Conservation (phyloP, 2,797 vertebrate species). For the Mus minutoides region DNA sequence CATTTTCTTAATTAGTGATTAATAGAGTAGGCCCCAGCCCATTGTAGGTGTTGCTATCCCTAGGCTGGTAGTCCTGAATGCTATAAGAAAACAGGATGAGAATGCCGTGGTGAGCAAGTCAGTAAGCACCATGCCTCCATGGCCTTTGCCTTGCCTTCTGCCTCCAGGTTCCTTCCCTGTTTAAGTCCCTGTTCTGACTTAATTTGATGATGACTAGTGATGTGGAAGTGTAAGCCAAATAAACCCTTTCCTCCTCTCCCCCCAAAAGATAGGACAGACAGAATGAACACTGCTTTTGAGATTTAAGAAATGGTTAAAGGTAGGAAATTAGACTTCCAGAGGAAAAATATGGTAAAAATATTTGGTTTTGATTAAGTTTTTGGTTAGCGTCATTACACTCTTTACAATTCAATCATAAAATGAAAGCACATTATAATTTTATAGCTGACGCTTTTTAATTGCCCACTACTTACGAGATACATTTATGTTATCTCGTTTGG, state of each 20-base stretch:
- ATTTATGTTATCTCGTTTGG: conserved; percentile 1
- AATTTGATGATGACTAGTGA: no score
- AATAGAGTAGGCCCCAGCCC: background rate
- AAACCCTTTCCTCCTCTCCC: background rate
- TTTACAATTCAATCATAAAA: conserved; percentile 46
- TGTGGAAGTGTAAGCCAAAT: background rate
- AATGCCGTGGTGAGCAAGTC: background rate
- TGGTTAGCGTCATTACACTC: background rate
- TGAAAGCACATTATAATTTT: background rate
- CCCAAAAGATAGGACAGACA: background rate
- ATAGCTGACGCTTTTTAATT: background rate
- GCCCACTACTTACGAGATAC: background rate
- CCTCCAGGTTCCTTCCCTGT: no score
- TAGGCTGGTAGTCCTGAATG: background rate
- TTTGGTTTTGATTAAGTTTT: conserved; percentile 9
- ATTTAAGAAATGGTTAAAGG: conserved; percentile 11
- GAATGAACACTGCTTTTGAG: background rate
- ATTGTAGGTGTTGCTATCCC: background rate
- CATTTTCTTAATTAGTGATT: background rate
- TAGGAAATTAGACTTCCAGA: conserved; percentile 1
- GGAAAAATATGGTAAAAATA: background rate
- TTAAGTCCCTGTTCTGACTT: no score
- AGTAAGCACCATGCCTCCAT: background rate
- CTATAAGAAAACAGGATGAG: background rate
- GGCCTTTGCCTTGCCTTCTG: background rate